A percentile compares a stretch with the other conserved stretches of the same genome.
Evolutionary conservation across 1,140 invertebrate species (phyloP).

Genomic region (Schlechtendalia chinensis): DNA sequence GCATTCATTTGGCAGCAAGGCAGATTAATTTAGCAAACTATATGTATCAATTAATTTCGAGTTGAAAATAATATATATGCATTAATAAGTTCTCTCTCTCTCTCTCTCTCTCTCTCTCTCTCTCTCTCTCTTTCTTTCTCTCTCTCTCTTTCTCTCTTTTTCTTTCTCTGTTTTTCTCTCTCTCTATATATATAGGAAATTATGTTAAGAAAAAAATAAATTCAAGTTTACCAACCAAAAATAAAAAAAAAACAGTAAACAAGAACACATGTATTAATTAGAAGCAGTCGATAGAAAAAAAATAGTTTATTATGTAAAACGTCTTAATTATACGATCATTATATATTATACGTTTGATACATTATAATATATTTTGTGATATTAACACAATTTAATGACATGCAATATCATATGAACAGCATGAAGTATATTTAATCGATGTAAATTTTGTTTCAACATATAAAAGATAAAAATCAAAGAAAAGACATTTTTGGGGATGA

Average conservation of each 20-base stretch:
- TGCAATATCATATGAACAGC: background rate
- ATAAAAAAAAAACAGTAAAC: background rate
- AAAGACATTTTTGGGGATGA: background rate
- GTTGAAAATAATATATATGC: background rate
- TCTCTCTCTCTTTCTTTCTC: too few relatives aligned
- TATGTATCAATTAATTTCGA: background rate
- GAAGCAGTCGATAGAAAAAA: background rate
- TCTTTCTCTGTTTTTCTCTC: too few relatives aligned
- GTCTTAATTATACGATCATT: background rate
- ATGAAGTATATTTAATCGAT: background rate
- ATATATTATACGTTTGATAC: background rate
- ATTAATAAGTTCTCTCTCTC: too few relatives aligned
- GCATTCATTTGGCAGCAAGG: background rate
- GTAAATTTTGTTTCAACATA: background rate
- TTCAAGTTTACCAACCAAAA: background rate
- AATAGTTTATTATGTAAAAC: background rate
- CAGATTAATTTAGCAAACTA: background rate
- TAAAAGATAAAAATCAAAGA: background rate
- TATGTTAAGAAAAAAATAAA: background rate
- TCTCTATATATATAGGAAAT: background rate
- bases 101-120: too few relatives aligned
- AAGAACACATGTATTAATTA: background rate
- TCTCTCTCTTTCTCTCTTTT: too few relatives aligned
- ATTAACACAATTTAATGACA: background rate
- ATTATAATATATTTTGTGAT: background rate